These are phyloP conservation scores for Gallinago nigripennis DNA, from an alignment of 2,797 vertebrate genomes.

Conservation along the genomic window DNA sequence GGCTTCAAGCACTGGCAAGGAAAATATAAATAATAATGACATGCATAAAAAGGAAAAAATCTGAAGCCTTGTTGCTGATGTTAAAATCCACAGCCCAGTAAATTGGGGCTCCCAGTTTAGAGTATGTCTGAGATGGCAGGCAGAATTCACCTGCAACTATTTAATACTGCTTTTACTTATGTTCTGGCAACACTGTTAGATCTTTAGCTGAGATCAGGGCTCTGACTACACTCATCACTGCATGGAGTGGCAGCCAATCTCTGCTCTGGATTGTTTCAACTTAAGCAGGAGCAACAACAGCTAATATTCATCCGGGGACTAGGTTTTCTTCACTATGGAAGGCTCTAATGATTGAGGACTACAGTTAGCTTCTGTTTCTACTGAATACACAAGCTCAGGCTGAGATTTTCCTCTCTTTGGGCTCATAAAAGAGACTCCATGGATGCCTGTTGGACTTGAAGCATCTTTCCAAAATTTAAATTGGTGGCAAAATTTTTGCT, in stretches of 20 bases:
- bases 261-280: background rate
- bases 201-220: background rate
- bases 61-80: background rate
- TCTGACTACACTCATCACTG: background rate
- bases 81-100: background rate
- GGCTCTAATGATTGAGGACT: background rate
- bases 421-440: background rate
- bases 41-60: background rate
- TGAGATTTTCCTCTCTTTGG: background rate
- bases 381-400: background rate
- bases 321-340: background rate
- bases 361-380: background rate
- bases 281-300: background rate
- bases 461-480: background rate
- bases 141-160: background rate
- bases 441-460: background rate
- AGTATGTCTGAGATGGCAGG: background rate
- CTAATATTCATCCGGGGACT: background rate
- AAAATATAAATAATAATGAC: constrained; percentile 18
- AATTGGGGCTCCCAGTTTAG: background rate
- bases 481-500: background rate
- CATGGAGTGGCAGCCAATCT: background rate
- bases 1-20: constrained; percentile 31
- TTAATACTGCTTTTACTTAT: background rate
- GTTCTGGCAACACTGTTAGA: background rate